Percentiles rank a stretch among this genome's conserved stretches.
phyloP scores from a whole-genome alignment of 2,888 invertebrate species.

The Pachydiplax longipennis region DNA sequence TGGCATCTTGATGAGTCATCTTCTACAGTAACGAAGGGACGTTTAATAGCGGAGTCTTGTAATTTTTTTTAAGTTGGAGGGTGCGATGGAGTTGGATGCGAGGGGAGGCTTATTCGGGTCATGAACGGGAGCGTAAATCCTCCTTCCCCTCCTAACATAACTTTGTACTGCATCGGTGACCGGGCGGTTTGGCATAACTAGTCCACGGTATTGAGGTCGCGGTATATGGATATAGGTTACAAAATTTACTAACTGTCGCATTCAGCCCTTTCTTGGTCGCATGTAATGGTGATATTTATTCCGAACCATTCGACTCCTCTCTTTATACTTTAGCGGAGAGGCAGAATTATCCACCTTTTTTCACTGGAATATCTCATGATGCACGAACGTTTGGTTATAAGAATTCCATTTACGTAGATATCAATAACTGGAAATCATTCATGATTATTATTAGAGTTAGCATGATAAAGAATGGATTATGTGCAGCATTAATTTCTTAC shows the following conservation, averaged over 20 bases:
- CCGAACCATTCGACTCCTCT: too few species aligned
- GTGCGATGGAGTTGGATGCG: neutral
- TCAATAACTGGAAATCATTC: too few species aligned
- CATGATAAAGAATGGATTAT: too few species aligned
- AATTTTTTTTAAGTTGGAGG: neutral
- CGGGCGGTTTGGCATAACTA: slow-evolving; percentile 35
- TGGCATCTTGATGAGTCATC: neutral
- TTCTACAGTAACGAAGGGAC: neutral
- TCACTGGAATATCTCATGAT: too few species aligned
- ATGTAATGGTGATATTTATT: neutral
- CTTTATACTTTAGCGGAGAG: too few species aligned
- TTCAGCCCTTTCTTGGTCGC: neutral
- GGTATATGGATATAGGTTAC: slow-evolving; percentile 29
- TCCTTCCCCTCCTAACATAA: neutral
- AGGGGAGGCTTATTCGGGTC: slow-evolving; percentile 21
- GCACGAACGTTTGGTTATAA: too few species aligned
- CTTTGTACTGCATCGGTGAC: slow-evolving; percentile 30
- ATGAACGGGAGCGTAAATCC: neutral
- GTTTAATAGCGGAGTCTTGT: neutral
- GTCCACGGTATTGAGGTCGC: slow-evolving; percentile 42
- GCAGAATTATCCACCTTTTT: too few species aligned
- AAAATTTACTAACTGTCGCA: neutral
- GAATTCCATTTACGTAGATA: too few species aligned
- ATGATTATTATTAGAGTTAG: too few species aligned
- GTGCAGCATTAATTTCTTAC: too few species aligned